These are phyloP conservation scores for Cyrtonyx montezumae DNA, from an alignment of 2,113 vertebrate genomes.

Conservation along the genomic window DNA sequence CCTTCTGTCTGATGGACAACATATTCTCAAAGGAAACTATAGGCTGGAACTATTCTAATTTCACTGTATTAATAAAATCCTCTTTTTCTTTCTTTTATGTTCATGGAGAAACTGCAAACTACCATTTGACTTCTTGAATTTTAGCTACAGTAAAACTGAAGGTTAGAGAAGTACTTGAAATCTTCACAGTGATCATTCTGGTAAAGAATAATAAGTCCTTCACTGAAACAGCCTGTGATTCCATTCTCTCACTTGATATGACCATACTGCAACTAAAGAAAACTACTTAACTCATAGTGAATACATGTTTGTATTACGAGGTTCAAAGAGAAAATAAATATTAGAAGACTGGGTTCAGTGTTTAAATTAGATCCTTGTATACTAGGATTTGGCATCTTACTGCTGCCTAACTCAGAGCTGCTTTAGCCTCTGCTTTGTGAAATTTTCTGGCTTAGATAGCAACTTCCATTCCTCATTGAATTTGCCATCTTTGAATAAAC, in stretches of 20 bases:
- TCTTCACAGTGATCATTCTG: constrained; percentile 38
- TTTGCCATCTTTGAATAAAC: background rate
- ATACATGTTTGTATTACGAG: background rate
- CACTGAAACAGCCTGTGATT: constrained; percentile 1
- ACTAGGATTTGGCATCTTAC: background rate
- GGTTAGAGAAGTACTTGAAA: background rate
- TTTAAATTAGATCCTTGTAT: background rate
- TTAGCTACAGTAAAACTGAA: background rate
- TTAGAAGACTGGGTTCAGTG: background rate
- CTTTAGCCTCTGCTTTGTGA: background rate
- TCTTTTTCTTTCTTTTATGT: background rate
- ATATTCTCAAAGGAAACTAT: background rate
- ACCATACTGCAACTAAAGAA: background rate
- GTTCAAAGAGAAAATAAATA: constrained; percentile 33
- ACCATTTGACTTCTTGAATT: background rate
- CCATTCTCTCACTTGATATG: background rate
- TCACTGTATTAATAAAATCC: background rate
- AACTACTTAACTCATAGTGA: background rate
- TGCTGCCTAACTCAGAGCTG: background rate
- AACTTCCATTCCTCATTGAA: background rate
- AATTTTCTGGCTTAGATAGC: background rate
- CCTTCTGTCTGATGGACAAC: background rate
- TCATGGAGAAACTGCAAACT: constrained; percentile 1
- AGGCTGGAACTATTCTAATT: background rate
- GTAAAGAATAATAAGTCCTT: background rate